These are phyloP conservation scores for Pterocles orientalis DNA, from an alignment of 2,113 vertebrate species.

Conservation along the genomic window DNA sequence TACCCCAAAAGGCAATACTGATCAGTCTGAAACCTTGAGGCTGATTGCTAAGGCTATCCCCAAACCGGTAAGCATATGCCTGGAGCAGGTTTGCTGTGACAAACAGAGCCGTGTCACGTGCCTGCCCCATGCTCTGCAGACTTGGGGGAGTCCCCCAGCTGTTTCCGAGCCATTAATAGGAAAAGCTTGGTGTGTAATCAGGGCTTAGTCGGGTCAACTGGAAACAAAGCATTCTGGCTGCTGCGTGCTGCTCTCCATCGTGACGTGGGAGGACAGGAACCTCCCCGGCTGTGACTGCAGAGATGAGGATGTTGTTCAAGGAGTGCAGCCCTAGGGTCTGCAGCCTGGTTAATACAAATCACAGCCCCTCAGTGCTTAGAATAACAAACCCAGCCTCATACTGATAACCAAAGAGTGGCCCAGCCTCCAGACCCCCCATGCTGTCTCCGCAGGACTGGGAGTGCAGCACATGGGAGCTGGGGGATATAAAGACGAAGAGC, in stretches of 20 bases:
- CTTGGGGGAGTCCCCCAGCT: background rate
- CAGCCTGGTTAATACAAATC: background rate
- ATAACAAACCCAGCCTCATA: background rate
- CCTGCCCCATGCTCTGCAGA: background rate
- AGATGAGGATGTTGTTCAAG: background rate
- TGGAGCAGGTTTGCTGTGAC: background rate
- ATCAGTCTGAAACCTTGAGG: background rate
- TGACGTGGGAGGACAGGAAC: background rate
- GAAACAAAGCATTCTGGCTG: background rate
- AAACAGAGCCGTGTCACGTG: background rate
- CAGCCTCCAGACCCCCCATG: background rate
- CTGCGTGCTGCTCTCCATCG: background rate
- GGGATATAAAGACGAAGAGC: background rate
- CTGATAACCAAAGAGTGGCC: background rate
- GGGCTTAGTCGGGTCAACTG: background rate
- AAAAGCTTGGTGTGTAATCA: background rate
- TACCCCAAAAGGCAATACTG: background rate
- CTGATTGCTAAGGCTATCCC: background rate
- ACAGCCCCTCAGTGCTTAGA: background rate
- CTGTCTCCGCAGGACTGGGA: background rate
- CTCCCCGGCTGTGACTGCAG: background rate
- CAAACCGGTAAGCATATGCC: background rate
- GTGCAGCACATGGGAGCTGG: accelerated
- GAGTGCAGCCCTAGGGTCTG: background rate
- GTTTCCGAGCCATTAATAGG: background rate